Percentiles rank a stretch among this genome's conserved stretches.
Conservation (phyloP, 2,888 invertebrate species). For the Diaphora mendica region DNA sequence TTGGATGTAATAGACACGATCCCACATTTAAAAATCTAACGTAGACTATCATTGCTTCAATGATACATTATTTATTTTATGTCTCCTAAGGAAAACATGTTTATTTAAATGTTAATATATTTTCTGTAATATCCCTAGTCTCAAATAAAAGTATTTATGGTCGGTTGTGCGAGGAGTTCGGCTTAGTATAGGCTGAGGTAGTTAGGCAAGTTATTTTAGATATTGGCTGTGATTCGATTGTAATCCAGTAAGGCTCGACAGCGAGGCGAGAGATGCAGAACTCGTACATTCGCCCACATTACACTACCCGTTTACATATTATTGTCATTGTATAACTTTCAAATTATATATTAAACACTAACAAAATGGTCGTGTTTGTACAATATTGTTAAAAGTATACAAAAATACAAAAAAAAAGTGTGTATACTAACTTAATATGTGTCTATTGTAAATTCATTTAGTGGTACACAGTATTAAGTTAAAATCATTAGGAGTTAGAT, state of each 20-base stretch:
- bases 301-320: constrained; percentile 41
- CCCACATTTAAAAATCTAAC: constrained; percentile 21
- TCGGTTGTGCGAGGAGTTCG: not conserved
- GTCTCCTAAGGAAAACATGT: constrained; percentile 9
- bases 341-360: constrained; percentile 51
- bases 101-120: constrained; percentile 17
- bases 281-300: constrained; percentile 49
- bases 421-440: constrained; percentile 65
- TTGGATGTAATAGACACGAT: constrained; percentile 27
- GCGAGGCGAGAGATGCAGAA: constrained; percentile 20
- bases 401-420: constrained; percentile 54
- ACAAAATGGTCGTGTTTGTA: constrained; percentile 73
- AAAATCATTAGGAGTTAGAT: constrained; percentile 81
- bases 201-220: constrained; percentile 40
- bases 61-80: constrained; percentile 22
- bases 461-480: constrained; percentile 80
- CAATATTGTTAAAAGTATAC: constrained; percentile 70
- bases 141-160: constrained; percentile 59
- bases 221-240: constrained; percentile 78
- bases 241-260: constrained; percentile 55
- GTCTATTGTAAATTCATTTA: constrained; percentile 67
- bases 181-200: too few species aligned
- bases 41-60: constrained; percentile 23
- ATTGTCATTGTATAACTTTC: constrained; percentile 35
- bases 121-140: constrained; percentile 56